Base-by-base conservation (phyloP, 2,888 invertebrate species). In the Toxonevra muliebris region DNA sequence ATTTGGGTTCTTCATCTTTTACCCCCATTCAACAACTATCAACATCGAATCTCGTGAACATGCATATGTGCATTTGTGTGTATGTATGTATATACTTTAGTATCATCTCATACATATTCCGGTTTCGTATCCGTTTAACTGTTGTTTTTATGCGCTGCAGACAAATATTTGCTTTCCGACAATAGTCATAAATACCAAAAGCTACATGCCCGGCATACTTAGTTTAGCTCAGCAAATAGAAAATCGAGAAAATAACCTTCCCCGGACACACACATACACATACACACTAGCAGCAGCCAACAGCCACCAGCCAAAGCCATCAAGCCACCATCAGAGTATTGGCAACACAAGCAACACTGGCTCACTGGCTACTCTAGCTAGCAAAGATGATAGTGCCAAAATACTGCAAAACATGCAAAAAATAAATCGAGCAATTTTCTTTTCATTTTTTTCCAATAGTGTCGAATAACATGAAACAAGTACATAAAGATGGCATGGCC, bases 111-210 rank as follows among this genome's bases (percentile, higher is more conserved):
- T 30, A 30, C 30, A 30, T 30, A 30, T 30, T 30, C 79, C 76
- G 80, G 80, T 76, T 80, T 80, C 80, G 79, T 80, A 78, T 76
- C 79, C 82, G 80, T 76, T 80, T 79, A 78, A 79, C 82, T 82
- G 81, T 80, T 82, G 81, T 82, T 83, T 82, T 82, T 81, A 80
- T 82, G 77, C 78, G 80, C 79, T 83, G 82, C 84, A 82, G 82
- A 83, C 82, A 83, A 83, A 83, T 83, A 83, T 83, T 83, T 83
- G 82, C 84, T 82, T 82, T 83, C 82, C 83, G 82, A 82, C 81
- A 82, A 83, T 79, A 83, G 84, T 83, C 82, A 83, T 83, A 83
- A 82, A 83, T 82, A 82, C 82, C 82, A 82, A 82, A 80, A 82
- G 82, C 81, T 82, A 82, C 82, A 82, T 82, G 82, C 78, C 77